Evolutionary conservation across 2,888 invertebrate genomes (phyloP), one percentile per base, ranked within the genome.

Genomic region (Thyatira batis): DNA sequence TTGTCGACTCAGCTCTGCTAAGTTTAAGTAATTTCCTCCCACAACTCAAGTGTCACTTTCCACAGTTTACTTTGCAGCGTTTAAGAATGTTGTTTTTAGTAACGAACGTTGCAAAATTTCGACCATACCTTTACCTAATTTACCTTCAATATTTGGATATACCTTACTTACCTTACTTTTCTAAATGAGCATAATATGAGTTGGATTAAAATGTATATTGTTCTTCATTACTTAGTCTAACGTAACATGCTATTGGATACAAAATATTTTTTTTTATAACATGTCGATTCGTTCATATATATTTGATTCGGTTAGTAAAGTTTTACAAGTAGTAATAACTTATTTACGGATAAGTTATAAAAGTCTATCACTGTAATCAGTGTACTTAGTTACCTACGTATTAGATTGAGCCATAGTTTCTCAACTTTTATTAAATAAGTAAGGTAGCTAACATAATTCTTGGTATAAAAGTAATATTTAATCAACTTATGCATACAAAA

Each of bases 11-110:
- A 61, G 60, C 68, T 63, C 68, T 63, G 23, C 45, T 60, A 67
- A 73, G 71, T 72, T 81, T 78, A 78, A 82, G 83, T 79, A 79
- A 83, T 84, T 83, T 84, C 79, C 83, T 76, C 63, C 65, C 61
- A 65, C 73, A 63, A 71, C 73, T 76, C 61, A 72, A 81, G 78
- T 75, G 73, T 73, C 77, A 71, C 67, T 76, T 72, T 70, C 73
- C 65, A 69, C 71, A 73, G 68, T 76, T 73, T 73, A 67, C 69
- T 65, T 58, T 55, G 60, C 68, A 62, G 59, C 63, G 66, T 69
- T 66, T 53, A 25, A 20, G 17, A 39, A 25, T 49, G 43, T 43
- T 48, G 30, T 52, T 39, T 50, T 50, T 10, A 23, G 8, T 25
- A 8, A 21, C 11, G 56, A 30, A 27, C 28, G 45, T 21, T 30